Conservation (phyloP, 2,888 invertebrate genomes). For the Cephus nigrinus region DNA sequence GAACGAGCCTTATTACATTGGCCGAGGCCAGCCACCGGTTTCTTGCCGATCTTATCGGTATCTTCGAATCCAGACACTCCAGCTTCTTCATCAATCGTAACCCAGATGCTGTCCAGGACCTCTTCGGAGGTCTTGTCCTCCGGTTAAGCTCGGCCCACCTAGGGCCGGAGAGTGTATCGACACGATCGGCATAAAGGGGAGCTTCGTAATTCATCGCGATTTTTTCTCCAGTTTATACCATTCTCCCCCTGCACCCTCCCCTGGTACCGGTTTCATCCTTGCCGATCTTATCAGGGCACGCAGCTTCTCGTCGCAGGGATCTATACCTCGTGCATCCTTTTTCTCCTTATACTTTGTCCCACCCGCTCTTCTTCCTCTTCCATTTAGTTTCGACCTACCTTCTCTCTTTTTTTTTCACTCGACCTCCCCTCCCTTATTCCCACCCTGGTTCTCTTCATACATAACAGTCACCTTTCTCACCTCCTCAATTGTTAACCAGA, state of each 20-base stretch:
- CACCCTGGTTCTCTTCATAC: background rate
- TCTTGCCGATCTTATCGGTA: conserved; percentile 24
- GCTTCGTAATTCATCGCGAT: conserved; percentile 32
- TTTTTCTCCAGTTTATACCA: conserved; percentile 18
- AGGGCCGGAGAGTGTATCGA: background rate
- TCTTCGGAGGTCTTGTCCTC: background rate
- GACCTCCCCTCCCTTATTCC: background rate
- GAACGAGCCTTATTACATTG: background rate
- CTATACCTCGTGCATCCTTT: background rate
- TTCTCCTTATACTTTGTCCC: conserved; percentile 4
- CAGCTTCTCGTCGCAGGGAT: conserved; percentile 25
- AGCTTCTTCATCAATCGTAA: conserved; percentile 2
- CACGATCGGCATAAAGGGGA: conserved; percentile 24
- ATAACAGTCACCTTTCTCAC: background rate
- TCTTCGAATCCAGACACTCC: background rate
- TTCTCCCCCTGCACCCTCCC: conserved; percentile 15
- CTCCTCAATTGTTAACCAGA: conserved; percentile 34
- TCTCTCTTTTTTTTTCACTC: conserved; percentile 2
- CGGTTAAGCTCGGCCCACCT: background rate
- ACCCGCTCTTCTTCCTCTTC: background rate
- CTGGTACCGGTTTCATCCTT: conserved; percentile 46
- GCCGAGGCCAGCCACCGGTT: conserved; percentile 6
- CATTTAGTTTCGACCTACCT: background rate
- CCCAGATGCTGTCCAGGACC: conserved; percentile 1
- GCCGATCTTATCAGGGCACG: conserved; percentile 46